Conservation (phyloP, 2,113 vertebrate genomes). For the Dicentrarchus labrax region DNA sequence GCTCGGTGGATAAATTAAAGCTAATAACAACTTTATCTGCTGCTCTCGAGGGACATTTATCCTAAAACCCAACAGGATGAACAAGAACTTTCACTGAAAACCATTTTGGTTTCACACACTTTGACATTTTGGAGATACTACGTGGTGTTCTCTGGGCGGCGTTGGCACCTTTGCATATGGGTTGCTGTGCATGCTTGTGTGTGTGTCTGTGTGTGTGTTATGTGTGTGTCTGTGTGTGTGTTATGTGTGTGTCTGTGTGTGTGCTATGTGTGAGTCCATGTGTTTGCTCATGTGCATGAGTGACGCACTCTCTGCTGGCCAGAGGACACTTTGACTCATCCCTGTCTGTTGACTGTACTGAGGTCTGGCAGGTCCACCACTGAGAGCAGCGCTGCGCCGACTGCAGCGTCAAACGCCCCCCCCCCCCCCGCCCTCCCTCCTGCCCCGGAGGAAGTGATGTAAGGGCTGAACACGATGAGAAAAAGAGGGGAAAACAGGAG, state of each 20-base stretch:
- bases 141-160: not conserved
- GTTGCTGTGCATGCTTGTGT: not conserved
- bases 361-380: constrained; percentile 75
- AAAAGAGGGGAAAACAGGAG: constrained; percentile 34
- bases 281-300: constrained; percentile 44
- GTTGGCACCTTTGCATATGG: not conserved
- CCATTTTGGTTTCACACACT: not conserved
- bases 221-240: not conserved
- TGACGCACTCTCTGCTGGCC: constrained; percentile 67
- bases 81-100: not conserved
- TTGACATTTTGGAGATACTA: not conserved
- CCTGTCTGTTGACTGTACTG: constrained; percentile 70
- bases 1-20: no score
- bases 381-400: constrained; percentile 58
- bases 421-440: not conserved
- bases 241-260: not conserved
- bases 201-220: constrained; percentile 6
- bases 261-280: not conserved
- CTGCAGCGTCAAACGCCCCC: constrained; percentile 43
- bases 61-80: not conserved
- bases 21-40: not conserved
- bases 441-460: constrained; percentile 63
- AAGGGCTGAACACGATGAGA: constrained; percentile 30
- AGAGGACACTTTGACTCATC: constrained; percentile 78
- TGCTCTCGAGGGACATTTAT: not conserved